Evolutionary conservation across 2,113 vertebrate genomes (phyloP), one percentile per base, ranked within the genome.

Genomic region (Bubo bubo): DNA sequence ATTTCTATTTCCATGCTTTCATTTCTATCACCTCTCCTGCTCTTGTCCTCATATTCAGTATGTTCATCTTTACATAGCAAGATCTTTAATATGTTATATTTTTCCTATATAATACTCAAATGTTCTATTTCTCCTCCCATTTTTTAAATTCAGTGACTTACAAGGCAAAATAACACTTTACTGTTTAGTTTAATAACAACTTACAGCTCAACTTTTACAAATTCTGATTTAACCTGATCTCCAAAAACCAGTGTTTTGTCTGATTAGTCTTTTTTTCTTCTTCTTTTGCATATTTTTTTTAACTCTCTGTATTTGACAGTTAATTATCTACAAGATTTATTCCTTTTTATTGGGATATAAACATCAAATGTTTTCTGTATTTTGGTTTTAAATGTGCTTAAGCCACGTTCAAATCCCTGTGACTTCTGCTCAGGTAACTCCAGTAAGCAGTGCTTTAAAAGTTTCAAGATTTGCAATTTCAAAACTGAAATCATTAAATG

Each of bases 371-470:
- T 10, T 41, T 91, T 85, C n/a, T 79, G 4, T 14, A 13, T 24
- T 72, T 58, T 16, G 4, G 1, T 27, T 86, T 92, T 73, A 52
- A 73, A 66, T 52, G 11, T 39, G n/a, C 21, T 45, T 2, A 15
- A 22, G 8, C 4, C 21, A 21, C 7, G 0, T 43, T 73, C 23
- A 52, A 56, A 82, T 52, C 22, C 49, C 35, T 0, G 1, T n/a
- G 22, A 9, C 17, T 55, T 88, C 28, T 63, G 18, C 5, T 56
- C 75, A 18, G 49, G 14, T 55, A 59, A 41, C 10, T 73, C 11
- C 43, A 58, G n/a, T 12, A 73, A 76, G 5, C 8, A 49, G 6
- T 9, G 27, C 30, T n/a, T 80, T 53, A 39, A 30, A 30, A 0
- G 1, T 60, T 86, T 37, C 45, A 60, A 88, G 27, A 47, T 81